Conservation (phyloP, 2,113 vertebrate genomes). For the Nesogale talazaci region DNA sequence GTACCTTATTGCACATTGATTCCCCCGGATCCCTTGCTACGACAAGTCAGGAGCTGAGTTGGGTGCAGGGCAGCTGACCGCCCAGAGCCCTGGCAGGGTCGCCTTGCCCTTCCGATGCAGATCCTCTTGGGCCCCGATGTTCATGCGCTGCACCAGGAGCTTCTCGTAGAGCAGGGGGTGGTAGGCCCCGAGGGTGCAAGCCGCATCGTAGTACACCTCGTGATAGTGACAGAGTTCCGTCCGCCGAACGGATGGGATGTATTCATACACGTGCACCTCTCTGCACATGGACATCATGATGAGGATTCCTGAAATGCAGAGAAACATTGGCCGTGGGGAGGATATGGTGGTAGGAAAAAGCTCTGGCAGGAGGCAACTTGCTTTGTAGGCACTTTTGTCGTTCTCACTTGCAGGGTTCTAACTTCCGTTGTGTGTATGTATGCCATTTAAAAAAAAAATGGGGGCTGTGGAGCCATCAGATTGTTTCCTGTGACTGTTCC, state of each 20-base stretch:
- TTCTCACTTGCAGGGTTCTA: fast-evolving
- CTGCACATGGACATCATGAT: slow-evolving; percentile 98
- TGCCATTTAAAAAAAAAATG: fast-evolving
- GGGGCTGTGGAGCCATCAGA: no score
- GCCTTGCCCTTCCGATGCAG: slow-evolving; percentile 93
- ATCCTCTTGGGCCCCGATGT: slow-evolving; percentile 90
- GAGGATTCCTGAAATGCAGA: slow-evolving; percentile 90
- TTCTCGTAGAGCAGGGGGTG: slow-evolving; percentile 98
- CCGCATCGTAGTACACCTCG: slow-evolving; percentile 94
- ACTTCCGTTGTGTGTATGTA: background rate
- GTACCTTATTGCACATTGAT: slow-evolving; percentile 89
- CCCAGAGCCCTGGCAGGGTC: slow-evolving; percentile 93
- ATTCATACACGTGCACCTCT: slow-evolving; percentile 96
- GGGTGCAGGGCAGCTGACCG: slow-evolving; percentile 87
- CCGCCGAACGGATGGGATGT: slow-evolving; percentile 95
- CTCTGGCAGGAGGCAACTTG: background rate
- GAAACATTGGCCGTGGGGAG: background rate
- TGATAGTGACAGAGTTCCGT: slow-evolving; percentile 99
- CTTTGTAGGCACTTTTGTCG: background rate
- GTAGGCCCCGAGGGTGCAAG: slow-evolving; percentile 97
- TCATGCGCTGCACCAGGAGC: slow-evolving; percentile 94
- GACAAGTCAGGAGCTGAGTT: slow-evolving; percentile 73
- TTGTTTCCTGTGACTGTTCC: no score
- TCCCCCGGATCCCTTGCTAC: slow-evolving; percentile 74
- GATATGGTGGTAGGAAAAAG: no score